Evolutionary conservation across 2,888 invertebrate species (phyloP), one percentile per base, ranked within the genome.

Genomic region (Rhyacophila evoluta): DNA sequence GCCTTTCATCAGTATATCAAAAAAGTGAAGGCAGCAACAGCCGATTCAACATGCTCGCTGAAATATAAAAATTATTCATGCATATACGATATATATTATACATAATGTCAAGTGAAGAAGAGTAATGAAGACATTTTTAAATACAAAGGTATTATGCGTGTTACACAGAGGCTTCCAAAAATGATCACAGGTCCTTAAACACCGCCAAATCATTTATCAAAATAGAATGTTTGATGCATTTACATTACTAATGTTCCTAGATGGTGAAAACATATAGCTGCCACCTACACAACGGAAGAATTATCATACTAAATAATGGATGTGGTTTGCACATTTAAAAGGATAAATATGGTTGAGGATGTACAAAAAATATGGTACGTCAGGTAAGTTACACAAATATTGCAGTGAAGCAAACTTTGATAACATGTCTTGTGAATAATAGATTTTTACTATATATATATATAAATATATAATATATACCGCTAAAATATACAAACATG

Each of bases 1-100:
- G 78, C 81, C 81, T 81, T 81, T 81, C 81, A 79, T 74, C 78
- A 79, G 74, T 55, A 72, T 55, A 73, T 55, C 10, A 19, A 55
- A 55, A 55, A 15, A n/a, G 73, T 41, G 70, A 70, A 28, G 39
- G 38, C 29, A 33, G 36, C 39, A 27, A 38, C 12, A 55, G 74
- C 68, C 73, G 71, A 74, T 15, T 74, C 74, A 39, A 39, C 79
- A 79, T 76, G 76, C 79, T 76, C 72, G 33, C 79, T 79, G 79
- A 19, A 79, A 76, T 73, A 73, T 70, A 76, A 41, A 19, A 15
- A 33, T 39, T 75, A 72, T 68, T 69, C 79, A 79, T 79, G 79
- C 79, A 75, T 41, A 74, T 41, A 41, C 19, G 55, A 55, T 19
- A 55, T 55, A 55, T 55, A 55, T n/a, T n/a, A n/a, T n/a, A n/a